Evolutionary conservation across 2,113 vertebrate genomes (phyloP).

Genomic region (Poicephalus gulielmi): DNA sequence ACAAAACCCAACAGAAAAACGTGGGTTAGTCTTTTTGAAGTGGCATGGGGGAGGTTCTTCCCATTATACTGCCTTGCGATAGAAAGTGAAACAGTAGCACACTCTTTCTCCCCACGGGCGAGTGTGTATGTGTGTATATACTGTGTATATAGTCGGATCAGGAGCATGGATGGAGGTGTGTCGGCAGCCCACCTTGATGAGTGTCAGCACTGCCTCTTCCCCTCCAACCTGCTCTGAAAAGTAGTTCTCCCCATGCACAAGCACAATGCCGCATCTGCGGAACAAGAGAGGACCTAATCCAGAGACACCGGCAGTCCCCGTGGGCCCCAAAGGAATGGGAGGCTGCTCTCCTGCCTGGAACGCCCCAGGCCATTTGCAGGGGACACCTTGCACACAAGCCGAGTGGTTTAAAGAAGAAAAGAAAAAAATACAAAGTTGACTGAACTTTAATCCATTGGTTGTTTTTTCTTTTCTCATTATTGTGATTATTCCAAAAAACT

Average conservation of each 20-base stretch:
- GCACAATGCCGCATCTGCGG: conserved; percentile 71
- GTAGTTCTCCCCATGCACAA: conserved; percentile 67
- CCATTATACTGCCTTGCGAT: conserved; percentile 67
- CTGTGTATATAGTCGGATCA: conserved; percentile 61
- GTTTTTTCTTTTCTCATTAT: not conserved
- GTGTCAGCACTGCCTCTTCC: not conserved
- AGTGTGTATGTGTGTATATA: conserved; percentile 52
- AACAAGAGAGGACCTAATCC: conserved; percentile 58
- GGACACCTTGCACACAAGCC: conserved; percentile 52
- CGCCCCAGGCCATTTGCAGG: not conserved
- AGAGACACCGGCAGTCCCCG: not conserved
- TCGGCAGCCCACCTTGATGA: not conserved
- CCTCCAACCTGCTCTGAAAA: not conserved
- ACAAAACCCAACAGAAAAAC: not conserved
- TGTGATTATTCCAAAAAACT: not conserved
- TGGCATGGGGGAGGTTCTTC: not conserved
- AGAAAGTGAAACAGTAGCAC: conserved; percentile 44
- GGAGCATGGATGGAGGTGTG: not conserved
- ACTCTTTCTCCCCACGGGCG: not conserved
- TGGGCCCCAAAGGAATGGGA: conserved; percentile 1
- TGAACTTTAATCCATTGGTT: conserved; percentile 23
- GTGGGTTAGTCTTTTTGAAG: conserved; percentile 6
- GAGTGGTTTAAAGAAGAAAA: conserved; percentile 12
- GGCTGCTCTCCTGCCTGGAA: conserved; percentile 11
- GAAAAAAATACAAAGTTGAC: not conserved